These are phyloP conservation scores for Rosalia funebris DNA, from an alignment of 2,888 invertebrate species.

Conservation along the genomic window DNA sequence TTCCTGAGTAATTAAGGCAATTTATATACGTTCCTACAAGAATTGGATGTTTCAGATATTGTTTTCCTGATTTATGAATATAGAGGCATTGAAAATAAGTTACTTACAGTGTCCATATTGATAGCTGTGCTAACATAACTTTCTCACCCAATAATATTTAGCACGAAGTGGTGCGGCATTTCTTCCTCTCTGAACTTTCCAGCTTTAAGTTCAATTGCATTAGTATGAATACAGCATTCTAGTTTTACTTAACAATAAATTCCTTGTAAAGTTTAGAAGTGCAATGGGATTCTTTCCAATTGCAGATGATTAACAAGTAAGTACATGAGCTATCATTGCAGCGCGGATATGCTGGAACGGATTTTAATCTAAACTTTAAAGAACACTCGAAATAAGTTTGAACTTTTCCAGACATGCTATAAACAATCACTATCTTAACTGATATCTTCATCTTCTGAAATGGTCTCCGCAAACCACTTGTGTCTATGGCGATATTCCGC, in stretches of 20 bases:
- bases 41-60: too few relatives aligned
- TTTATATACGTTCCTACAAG: too few relatives aligned
- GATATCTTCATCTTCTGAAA: conserved; percentile 33
- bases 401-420: conserved; percentile 48
- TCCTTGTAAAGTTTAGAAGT: conserved; percentile 22
- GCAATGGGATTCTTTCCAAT: conserved; percentile 31
- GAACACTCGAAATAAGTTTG: conserved; percentile 43
- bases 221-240: neutral
- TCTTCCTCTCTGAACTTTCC: neutral
- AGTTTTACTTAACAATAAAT: conserved; percentile 23
- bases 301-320: conserved; percentile 38
- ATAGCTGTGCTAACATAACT: too few relatives aligned
- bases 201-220: conserved; percentile 1
- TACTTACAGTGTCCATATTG: too few relatives aligned
- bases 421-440: conserved; percentile 48
- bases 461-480: conserved; percentile 27
- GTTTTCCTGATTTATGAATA: too few relatives aligned
- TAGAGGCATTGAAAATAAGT: too few relatives aligned
- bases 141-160: too few relatives aligned
- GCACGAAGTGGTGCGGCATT: too few relatives aligned
- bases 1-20: too few relatives aligned
- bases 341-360: conserved; percentile 32
- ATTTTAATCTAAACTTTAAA: conserved; percentile 50
- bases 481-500: conserved; percentile 22
- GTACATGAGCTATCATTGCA: conserved; percentile 34